These are phyloP conservation scores for Lutraria rhynchaena DNA, from an alignment of 1,140 invertebrate species.

Conservation along the genomic window DNA sequence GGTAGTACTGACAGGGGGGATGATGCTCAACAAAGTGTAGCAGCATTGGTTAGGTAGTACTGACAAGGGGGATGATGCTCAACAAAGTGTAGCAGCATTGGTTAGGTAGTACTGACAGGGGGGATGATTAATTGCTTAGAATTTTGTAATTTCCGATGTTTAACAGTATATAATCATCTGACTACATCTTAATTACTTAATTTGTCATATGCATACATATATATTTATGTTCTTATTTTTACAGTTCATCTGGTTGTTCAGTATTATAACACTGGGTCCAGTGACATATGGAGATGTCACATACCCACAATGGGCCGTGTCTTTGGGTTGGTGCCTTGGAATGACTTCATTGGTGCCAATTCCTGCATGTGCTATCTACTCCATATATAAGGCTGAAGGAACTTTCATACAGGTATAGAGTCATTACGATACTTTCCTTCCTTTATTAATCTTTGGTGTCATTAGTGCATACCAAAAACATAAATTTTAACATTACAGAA, in stretches of 20 bases:
- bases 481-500: too few species aligned
- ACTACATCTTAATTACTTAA: too few species aligned
- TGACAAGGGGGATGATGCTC: not conserved
- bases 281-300: slow-evolving; percentile 73
- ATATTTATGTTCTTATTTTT: slow-evolving; percentile 33
- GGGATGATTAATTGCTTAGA: not conserved
- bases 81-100: not conserved
- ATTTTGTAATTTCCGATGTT: not conserved
- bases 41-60: not conserved
- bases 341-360: slow-evolving; percentile 74
- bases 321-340: slow-evolving; percentile 75
- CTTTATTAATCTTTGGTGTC: too few species aligned
- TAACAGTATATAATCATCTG: not conserved
- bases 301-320: slow-evolving; percentile 77
- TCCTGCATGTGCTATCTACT: slow-evolving; percentile 68
- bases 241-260: slow-evolving; percentile 77
- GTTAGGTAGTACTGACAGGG: not conserved
- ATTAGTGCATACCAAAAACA: too few species aligned
- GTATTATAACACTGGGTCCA: slow-evolving; percentile 70
- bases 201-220: too few species aligned
- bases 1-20: too few species aligned
- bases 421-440: too few species aligned
- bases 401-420: slow-evolving; percentile 71
- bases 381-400: slow-evolving; percentile 67
- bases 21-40: too few species aligned